Evolutionary conservation across 1,140 invertebrate species (phyloP).

Genomic region (Zaprionus africanus): DNA sequence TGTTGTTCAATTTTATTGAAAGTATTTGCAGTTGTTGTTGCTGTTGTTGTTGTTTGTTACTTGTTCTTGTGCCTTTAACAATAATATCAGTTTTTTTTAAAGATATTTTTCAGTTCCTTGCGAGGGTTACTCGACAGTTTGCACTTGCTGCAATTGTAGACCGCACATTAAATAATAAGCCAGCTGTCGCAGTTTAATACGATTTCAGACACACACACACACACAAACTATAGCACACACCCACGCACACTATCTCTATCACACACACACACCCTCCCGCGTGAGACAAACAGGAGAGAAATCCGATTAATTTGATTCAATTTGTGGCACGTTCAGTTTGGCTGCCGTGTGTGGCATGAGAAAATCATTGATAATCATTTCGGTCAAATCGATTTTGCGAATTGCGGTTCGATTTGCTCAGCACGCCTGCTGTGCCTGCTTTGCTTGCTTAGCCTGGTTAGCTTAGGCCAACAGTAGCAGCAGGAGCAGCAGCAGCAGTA

Average conservation of each 20-base stretch:
- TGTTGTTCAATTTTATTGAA: conserved; percentile 34
- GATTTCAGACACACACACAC: conserved; percentile 38
- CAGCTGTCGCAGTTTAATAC: conserved; percentile 49
- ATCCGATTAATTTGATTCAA: conserved; percentile 80
- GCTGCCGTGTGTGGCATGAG: conserved; percentile 19
- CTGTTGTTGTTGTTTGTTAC: conserved; percentile 6
- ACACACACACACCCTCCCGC: conserved; percentile 13
- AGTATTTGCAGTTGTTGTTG: conserved; percentile 24
- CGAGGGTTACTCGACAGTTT: conserved; percentile 37
- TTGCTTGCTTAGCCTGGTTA: conserved; percentile 11
- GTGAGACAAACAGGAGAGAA: conserved; percentile 40
- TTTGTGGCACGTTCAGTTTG: conserved; percentile 54
- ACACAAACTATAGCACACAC: conserved; percentile 1
- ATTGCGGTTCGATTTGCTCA: conserved; percentile 52
- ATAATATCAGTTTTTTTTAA: conserved; percentile 33
- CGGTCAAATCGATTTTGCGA: conserved; percentile 77
- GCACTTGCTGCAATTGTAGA: conserved; percentile 49
- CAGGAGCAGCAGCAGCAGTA: background rate
- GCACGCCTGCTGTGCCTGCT: background rate
- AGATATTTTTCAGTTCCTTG: conserved; percentile 1
- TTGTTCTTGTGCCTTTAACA: conserved; percentile 7
- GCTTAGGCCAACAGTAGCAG: background rate
- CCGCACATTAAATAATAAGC: conserved; percentile 31
- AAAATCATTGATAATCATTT: conserved; percentile 82
- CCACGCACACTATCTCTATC: background rate